Evolutionary conservation across 2,888 invertebrate species (phyloP).

Genomic region (Osedax frankpressi): DNA sequence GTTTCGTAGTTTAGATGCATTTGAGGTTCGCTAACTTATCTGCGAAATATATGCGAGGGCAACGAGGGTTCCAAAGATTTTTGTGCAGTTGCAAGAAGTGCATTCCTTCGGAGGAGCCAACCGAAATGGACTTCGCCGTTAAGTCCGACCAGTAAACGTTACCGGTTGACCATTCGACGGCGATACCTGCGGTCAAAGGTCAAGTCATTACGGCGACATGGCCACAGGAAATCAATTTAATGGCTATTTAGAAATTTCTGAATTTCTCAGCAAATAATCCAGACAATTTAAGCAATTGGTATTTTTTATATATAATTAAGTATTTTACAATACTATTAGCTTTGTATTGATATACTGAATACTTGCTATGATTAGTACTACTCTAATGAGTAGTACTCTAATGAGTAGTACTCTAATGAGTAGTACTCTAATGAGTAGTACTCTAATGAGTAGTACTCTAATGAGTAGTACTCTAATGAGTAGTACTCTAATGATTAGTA

Average conservation of each 20-base stretch:
- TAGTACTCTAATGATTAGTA: background rate
- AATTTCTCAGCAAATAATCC: too few relatives aligned
- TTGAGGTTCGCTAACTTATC: too few relatives aligned
- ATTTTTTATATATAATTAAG: too few relatives aligned
- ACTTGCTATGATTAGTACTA: constrained; percentile 11
- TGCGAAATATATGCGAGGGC: too few relatives aligned
- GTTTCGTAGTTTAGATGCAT: too few relatives aligned
- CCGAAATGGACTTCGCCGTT: background rate
- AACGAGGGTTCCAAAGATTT: too few relatives aligned
- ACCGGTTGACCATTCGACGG: background rate
- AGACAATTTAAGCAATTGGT: too few relatives aligned
- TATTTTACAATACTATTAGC: too few relatives aligned
- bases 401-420: constrained; percentile 5
- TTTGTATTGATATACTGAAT: too few relatives aligned
- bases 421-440: constrained; percentile 7
- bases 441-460: background rate
- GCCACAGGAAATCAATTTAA: background rate
- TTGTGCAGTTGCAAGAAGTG: background rate
- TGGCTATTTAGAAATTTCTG: too few relatives aligned
- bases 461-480: background rate
- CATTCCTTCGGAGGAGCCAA: background rate
- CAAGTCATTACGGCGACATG: background rate
- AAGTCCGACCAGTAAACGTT: background rate
- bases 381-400: background rate
- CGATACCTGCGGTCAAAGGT: background rate